Base-by-base conservation (phyloP, 2,888 invertebrate species). In the Catotricha subobsoleta region DNA sequence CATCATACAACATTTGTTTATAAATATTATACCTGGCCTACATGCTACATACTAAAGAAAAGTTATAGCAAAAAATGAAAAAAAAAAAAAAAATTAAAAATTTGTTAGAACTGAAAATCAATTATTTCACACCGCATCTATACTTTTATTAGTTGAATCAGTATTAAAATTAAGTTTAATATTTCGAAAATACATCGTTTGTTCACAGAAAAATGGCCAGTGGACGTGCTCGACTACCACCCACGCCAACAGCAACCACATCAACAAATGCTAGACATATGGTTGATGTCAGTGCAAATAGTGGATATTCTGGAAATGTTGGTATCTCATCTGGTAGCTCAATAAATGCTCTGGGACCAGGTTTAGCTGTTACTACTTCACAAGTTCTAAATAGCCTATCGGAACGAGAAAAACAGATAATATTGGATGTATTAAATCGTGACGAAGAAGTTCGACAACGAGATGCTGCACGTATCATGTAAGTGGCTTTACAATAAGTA, bases 401-500 rank as follows among this genome's bases (percentile, higher is more conserved):
- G 21, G 61, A 61, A 23, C 56, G 54, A 23, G 69, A 70, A 48
- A 59, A 68, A 34, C 64, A 66, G 52, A 66, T 67, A 53, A 69
- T 70, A 50, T 59, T 70, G 45, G 66, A 63, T 45, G 69, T 70
- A 34, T 54, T 70, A 39, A 64, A 66, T 47, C 59, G 69, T 37
- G 69, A 70, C 49, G 69, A 69, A 50, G 61, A 59, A 43, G 55
- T 70, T 31, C 58, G 68, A 12, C 62, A 67, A 48, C 58, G 66
- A 16, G 68, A 70, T 53, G 66, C 68, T 16, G 58, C 64, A 19
- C 55, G 64, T 45, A 62, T 70, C 46, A 62, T 68, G 69, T 70
- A 55, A 69, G 69, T 67, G n/a, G n/a, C n/a, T n/a, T n/a, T n/a
- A n/a, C n/a, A n/a, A n/a, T n/a, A n/a, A n/a, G n/a, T n/a, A n/a